These are phyloP conservation scores for Phataginus tetradactyla DNA, from an alignment of 2,797 vertebrate genomes.

Conservation along the genomic window DNA sequence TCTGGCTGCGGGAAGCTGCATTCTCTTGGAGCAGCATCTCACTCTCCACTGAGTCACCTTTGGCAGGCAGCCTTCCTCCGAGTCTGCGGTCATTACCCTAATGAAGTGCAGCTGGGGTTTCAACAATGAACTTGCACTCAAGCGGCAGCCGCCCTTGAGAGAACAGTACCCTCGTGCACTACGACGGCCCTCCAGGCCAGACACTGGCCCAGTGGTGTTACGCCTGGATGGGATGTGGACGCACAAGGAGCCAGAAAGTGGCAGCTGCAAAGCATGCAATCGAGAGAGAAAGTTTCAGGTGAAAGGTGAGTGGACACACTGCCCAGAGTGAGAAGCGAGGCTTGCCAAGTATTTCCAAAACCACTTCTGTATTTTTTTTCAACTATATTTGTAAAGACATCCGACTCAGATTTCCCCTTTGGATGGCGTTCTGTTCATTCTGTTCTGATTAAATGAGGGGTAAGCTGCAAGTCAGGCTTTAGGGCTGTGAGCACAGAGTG, in stretches of 20 bases:
- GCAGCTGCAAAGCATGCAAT: slow-evolving; percentile 66
- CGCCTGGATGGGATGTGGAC: slow-evolving; percentile 37
- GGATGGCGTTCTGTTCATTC: slow-evolving; percentile 36
- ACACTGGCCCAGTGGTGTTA: slow-evolving; percentile 54
- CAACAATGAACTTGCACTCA: slow-evolving; percentile 58
- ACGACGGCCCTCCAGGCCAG: slow-evolving; percentile 32
- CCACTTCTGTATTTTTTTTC: neutral
- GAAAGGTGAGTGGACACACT: slow-evolving; percentile 46
- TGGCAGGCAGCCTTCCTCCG: slow-evolving; percentile 67
- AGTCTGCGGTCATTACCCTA: slow-evolving; percentile 61
- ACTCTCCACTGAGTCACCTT: slow-evolving; percentile 69
- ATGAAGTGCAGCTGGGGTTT: slow-evolving; percentile 74
- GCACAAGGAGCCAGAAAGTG: slow-evolving; percentile 48
- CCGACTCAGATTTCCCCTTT: slow-evolving; percentile 45
- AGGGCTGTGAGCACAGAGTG: neutral
- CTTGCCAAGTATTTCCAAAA: slow-evolving; percentile 52
- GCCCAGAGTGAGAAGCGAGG: slow-evolving; percentile 28
- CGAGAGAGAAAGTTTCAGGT: slow-evolving; percentile 57
- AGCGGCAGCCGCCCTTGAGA: slow-evolving; percentile 55
- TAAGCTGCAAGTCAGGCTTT: slow-evolving; percentile 53
- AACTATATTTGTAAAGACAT: slow-evolving; percentile 31
- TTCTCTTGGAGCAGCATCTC: slow-evolving; percentile 44
- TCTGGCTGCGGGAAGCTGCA: slow-evolving; percentile 50
- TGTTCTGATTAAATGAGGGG: slow-evolving; percentile 41
- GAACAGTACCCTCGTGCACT: neutral